These are phyloP conservation scores for Alosa alosa DNA, from an alignment of 2,113 vertebrate species.

Conservation along the genomic window DNA sequence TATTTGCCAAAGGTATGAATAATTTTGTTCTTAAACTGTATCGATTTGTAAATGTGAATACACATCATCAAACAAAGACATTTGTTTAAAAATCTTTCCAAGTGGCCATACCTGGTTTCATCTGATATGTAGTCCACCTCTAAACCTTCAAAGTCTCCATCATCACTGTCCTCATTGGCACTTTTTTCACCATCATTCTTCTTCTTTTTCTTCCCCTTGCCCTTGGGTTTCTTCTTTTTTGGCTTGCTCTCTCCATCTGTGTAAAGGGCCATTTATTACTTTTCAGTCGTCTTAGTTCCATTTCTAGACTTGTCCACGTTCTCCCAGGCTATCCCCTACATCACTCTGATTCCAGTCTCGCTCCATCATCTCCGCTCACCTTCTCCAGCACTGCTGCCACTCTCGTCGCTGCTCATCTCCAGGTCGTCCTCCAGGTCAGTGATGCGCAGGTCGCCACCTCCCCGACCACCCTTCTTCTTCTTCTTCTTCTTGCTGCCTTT, in stretches of 20 bases:
- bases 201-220: constrained; percentile 79
- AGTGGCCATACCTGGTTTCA: constrained; percentile 77
- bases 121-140: constrained; percentile 95
- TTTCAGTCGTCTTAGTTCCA: too few relatives aligned
- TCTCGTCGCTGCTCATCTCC: constrained; percentile 85
- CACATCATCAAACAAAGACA: not conserved
- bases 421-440: constrained; percentile 88
- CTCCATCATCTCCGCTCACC: constrained; percentile 59
- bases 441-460: constrained; percentile 78
- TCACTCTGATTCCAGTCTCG: too few relatives aligned
- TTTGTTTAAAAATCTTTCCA: not conserved
- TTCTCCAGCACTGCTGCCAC: constrained; percentile 79
- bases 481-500: constrained; percentile 68
- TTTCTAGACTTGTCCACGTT: not conserved
- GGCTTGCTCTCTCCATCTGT: constrained; percentile 68
- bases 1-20: too few relatives aligned
- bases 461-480: constrained; percentile 69
- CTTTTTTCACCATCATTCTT: constrained; percentile 68
- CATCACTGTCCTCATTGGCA: constrained; percentile 84
- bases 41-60: not conserved
- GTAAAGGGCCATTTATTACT: too few relatives aligned
- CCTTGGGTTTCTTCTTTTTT: constrained; percentile 64
- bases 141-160: constrained; percentile 87
- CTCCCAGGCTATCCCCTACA: too few relatives aligned
- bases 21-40: too few relatives aligned